Evolutionary conservation across 1,140 invertebrate species (phyloP).

Genomic region (Diprion similis): DNA sequence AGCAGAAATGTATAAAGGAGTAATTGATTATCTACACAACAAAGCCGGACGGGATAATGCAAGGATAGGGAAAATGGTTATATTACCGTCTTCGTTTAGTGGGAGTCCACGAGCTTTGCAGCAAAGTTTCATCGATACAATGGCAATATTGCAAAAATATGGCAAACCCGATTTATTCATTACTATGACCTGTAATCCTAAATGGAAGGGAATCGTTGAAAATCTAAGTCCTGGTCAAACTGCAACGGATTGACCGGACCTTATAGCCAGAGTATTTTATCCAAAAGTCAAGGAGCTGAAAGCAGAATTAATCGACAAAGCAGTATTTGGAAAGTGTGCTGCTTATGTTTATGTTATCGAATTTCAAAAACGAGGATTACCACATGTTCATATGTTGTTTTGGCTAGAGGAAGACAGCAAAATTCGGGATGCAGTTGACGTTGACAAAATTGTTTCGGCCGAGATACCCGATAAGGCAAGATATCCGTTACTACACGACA

Average conservation of each 20-base stretch:
- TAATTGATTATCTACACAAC: conserved; percentile 22
- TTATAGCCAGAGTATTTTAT: conserved; percentile 11
- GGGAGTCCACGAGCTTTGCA: conserved; percentile 14
- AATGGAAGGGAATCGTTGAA: conserved; percentile 22
- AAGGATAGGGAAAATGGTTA: conserved; percentile 21
- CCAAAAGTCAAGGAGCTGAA: conserved; percentile 17
- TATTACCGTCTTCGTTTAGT: conserved; percentile 22
- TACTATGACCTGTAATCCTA: conserved; percentile 6
- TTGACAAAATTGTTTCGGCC: conserved; percentile 19
- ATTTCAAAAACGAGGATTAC: conserved; percentile 25
- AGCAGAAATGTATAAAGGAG: conserved; percentile 17
- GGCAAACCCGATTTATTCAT: conserved; percentile 8
- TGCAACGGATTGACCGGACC: not conserved
- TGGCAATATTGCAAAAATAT: conserved; percentile 9
- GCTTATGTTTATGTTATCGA: conserved; percentile 18
- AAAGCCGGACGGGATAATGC: conserved; percentile 16
- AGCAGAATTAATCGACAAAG: conserved; percentile 15
- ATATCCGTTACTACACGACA: conserved; percentile 18
- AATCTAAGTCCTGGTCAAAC: conserved; percentile 18
- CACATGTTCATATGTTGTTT: conserved; percentile 27
- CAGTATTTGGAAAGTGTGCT: conserved; percentile 21
- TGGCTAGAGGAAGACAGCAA: conserved; percentile 22
- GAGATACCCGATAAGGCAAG: conserved; percentile 24
- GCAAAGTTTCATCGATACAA: conserved; percentile 16
- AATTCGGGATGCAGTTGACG: not conserved